Percentiles rank a stretch among this genome's conserved stretches.
phyloP scores from a whole-genome alignment of 2,888 invertebrate genomes.

The Platerodrilus igneus region DNA sequence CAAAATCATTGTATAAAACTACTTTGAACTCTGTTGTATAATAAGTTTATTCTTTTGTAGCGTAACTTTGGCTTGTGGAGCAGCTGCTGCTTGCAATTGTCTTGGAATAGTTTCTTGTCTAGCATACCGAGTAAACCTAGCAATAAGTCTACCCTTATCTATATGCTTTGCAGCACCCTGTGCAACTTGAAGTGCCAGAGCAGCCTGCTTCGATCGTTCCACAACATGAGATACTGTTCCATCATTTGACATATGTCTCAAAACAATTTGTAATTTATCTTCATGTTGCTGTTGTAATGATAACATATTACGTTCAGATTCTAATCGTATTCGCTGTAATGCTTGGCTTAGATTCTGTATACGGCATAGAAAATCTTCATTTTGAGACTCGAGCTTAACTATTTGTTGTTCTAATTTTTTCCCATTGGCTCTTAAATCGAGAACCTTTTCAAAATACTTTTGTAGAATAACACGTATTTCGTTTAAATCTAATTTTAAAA shows the following conservation, averaged over 20 bases:
- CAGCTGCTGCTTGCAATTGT: constrained; percentile 59
- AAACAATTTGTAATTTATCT: constrained; percentile 58
- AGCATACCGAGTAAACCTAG: constrained; percentile 51
- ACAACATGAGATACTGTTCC: constrained; percentile 33
- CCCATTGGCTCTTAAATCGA: constrained; percentile 44
- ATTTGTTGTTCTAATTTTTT: constrained; percentile 68
- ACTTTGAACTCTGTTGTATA: constrained; percentile 68
- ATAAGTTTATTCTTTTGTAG: constrained; percentile 79
- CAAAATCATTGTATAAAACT: too few species aligned
- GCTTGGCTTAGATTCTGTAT: constrained; percentile 63
- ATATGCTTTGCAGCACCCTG: constrained; percentile 38
- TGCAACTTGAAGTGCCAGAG: constrained; percentile 35
- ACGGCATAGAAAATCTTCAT: constrained; percentile 65
- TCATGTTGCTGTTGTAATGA: constrained; percentile 61
- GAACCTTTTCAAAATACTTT: constrained; percentile 85
- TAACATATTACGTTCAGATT: constrained; percentile 59
- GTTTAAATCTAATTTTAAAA: constrained; percentile 73
- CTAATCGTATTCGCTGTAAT: constrained; percentile 62
- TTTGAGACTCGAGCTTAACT: constrained; percentile 64
- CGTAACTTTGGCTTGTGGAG: constrained; percentile 71
- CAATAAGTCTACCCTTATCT: constrained; percentile 53
- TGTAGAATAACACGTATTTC: constrained; percentile 81
- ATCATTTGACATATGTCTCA: constrained; percentile 47
- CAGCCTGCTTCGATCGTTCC: constrained; percentile 34
- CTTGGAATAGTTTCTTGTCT: constrained; percentile 49